These are phyloP conservation scores for Falco rusticolus DNA, from an alignment of 2,797 vertebrate species.

Conservation along the genomic window DNA sequence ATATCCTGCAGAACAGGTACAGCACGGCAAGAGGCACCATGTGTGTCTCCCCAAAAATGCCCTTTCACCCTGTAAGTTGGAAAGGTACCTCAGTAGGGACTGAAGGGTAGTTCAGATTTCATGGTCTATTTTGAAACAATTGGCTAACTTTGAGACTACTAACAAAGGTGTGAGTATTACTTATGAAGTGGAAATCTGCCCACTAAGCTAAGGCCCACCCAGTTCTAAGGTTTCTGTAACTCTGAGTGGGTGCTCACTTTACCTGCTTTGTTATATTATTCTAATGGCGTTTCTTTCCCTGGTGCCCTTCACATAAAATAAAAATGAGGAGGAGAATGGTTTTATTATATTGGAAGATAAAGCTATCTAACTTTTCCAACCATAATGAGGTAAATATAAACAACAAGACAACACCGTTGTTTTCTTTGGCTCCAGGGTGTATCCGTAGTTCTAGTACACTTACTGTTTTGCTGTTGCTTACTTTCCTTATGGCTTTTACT, in stretches of 20 bases:
- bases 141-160: conserved; percentile 24
- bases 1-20: not conserved
- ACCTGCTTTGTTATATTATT: not conserved
- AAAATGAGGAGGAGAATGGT: conserved; percentile 14
- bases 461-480: conserved; percentile 32
- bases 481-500: conserved; percentile 44
- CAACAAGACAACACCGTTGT: not conserved
- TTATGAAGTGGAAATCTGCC: not conserved
- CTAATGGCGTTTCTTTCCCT: conserved; percentile 30
- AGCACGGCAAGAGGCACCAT: not conserved
- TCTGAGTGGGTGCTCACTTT: conserved; percentile 5
- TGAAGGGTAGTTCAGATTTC: conserved; percentile 68
- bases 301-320: conserved; percentile 23
- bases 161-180: not conserved
- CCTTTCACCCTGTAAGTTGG: not conserved
- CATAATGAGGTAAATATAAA: conserved; percentile 17
- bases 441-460: conserved; percentile 44
- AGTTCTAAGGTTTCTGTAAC: conserved; percentile 4
- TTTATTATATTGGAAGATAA: conserved; percentile 49
- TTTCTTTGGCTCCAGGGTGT: conserved; percentile 39
- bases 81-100: conserved; percentile 28
- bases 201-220: not conserved
- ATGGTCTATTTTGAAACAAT: conserved; percentile 55
- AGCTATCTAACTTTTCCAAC: not conserved
- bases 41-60: not conserved